Conservation (phyloP, 2,113 vertebrate genomes). For the Erpornis zantholeuca region DNA sequence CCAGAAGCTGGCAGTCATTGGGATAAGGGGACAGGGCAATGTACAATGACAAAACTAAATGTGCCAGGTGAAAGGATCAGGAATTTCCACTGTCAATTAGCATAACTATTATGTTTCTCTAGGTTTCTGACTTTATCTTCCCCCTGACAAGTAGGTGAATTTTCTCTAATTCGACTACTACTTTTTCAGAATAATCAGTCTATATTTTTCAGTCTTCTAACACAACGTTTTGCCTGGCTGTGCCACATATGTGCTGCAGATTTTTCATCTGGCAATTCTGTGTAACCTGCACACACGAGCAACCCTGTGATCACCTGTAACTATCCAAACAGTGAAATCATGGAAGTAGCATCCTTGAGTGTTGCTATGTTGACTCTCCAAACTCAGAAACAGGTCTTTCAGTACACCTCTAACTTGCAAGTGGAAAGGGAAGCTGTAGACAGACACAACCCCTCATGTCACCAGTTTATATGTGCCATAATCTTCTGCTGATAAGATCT, state of each 20-base stretch:
- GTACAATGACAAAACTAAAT: background rate
- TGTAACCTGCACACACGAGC: background rate
- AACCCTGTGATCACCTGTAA: background rate
- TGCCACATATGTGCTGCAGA: accelerated
- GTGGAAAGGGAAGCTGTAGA: background rate
- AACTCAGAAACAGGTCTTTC: background rate
- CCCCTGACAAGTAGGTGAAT: background rate
- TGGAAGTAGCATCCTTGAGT: background rate
- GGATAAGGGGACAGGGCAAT: accelerated
- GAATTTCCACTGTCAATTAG: background rate
- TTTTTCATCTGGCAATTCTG: background rate
- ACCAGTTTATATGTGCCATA: background rate
- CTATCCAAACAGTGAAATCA: background rate
- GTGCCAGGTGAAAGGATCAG: background rate
- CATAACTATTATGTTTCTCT: background rate
- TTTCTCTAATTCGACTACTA: background rate
- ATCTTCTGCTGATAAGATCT: background rate
- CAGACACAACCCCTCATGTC: background rate
- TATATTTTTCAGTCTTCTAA: background rate
- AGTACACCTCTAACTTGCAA: background rate
- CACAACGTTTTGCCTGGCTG: background rate
- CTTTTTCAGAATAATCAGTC: background rate
- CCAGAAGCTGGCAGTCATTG: background rate
- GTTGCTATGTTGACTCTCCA: background rate
- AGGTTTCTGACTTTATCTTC: background rate